phyloP scores from a whole-genome alignment of 2,888 invertebrate genomes.

The Chalcis sispes region DNA sequence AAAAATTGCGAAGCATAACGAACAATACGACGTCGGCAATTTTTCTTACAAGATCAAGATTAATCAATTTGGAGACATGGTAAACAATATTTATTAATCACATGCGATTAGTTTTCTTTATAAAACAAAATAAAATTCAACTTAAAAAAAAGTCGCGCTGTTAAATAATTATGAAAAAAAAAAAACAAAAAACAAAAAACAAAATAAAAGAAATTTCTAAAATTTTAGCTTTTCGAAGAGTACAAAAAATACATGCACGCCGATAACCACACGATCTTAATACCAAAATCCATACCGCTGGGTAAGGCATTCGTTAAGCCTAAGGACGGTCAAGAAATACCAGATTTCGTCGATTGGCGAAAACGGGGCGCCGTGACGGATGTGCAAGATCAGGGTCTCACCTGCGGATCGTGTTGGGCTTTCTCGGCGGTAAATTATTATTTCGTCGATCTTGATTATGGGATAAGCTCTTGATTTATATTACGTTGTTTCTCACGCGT shows the following conservation, averaged over 20 bases:
- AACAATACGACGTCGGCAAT: slow-evolving; percentile 81
- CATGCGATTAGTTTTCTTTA: not conserved
- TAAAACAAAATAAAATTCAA: not conserved
- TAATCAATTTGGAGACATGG: slow-evolving; percentile 92
- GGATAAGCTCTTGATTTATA: too few species aligned
- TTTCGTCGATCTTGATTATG: too few species aligned
- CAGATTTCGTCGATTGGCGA: slow-evolving; percentile 90
- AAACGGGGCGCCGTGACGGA: slow-evolving; percentile 89
- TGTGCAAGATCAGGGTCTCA: slow-evolving; percentile 89
- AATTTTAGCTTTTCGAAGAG: slow-evolving; percentile 83
- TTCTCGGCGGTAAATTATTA: slow-evolving; percentile 77
- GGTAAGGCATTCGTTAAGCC: slow-evolving; percentile 81
- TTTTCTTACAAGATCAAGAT: slow-evolving; percentile 83
- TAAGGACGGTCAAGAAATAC: slow-evolving; percentile 82
- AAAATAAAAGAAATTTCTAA: slow-evolving; percentile 2
- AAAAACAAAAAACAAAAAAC: too few species aligned
- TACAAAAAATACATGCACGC: slow-evolving; percentile 84
- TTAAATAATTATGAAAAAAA: too few species aligned
- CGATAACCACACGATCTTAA: slow-evolving; percentile 77
- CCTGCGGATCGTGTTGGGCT: slow-evolving; percentile 84
- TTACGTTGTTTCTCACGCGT: too few species aligned
- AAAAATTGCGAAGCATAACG: slow-evolving; percentile 87
- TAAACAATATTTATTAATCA: slow-evolving; percentile 62
- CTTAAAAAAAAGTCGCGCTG: too few species aligned
- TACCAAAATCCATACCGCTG: slow-evolving; percentile 10